These are phyloP conservation scores for Ictalurus punctatus DNA, from an alignment of 2,113 vertebrate genomes.

Conservation along the genomic window DNA sequence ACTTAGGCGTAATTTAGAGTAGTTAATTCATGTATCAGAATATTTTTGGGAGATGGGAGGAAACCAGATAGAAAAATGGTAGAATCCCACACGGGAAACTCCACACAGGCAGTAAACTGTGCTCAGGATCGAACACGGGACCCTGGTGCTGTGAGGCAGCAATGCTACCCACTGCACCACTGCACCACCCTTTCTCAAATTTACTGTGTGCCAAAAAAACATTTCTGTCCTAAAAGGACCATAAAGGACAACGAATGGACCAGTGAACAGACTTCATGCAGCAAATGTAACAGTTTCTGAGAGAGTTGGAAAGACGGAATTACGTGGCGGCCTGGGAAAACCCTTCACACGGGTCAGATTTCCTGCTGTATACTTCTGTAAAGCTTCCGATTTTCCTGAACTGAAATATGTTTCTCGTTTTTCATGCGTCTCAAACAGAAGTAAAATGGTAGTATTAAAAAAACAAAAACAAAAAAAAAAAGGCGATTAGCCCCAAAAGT, in stretches of 20 bases:
- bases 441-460: background rate
- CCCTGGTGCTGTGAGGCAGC: background rate
- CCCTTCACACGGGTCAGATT: background rate
- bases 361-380: background rate
- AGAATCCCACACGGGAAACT: background rate
- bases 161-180: background rate
- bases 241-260: background rate
- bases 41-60: background rate
- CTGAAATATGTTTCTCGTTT: background rate
- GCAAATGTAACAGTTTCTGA: background rate
- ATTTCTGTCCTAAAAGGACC: background rate
- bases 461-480: background rate
- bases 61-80: background rate
- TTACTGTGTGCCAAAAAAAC: background rate
- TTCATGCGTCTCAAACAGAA: background rate
- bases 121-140: background rate
- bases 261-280: background rate
- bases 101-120: background rate
- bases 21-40: background rate
- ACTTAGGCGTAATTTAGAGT: background rate
- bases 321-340: background rate
- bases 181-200: background rate
- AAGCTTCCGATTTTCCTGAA: background rate
- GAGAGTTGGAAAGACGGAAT: background rate
- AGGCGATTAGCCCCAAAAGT: background rate